Evolutionary conservation across 2,113 vertebrate species (phyloP), one percentile per base, ranked within the genome.

Genomic region (Mirza zaza): DNA sequence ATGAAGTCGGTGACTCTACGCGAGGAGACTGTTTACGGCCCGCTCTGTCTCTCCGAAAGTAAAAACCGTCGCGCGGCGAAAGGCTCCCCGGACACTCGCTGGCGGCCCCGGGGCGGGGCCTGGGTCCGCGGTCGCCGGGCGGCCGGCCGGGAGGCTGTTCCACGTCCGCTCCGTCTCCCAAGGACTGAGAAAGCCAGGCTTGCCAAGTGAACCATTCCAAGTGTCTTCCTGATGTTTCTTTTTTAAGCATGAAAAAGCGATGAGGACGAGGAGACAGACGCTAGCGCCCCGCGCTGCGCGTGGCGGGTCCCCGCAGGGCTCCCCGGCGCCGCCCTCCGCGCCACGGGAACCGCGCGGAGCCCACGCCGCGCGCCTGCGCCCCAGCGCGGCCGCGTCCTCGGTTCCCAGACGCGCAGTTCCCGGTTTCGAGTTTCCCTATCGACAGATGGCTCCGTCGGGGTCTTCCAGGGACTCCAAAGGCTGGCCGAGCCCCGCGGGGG

Each of bases 361-460:
- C 29, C 50, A 11, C 57, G 5, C 29, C 2, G 36, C 79, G 20
- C 8, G 18, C 36, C 67, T 27, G 48, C 9, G 5, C n/a, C 57
- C 77, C 3, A 10, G 39, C 0, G 76, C 85, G 3, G 42, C 7
- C 8, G 11, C 15, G 12, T 8, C 55, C 71, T 91, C 17, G 0
- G 84, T 82, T 94, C 87, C 81, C 85, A 48, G 67, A 73, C 67
- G 11, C 18, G 0, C 5, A 50, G 48, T 96, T 94, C 77, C 68
- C 9, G 9, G 48, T 93, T 95, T 96, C 61, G 6, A 83, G 63
- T 91, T 95, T 95, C 45, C 82, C 89, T 57, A 57, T 80, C 25
- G 5, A 90, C 32, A 9, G 14, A 42, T 39, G 45, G 52, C 87
- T 70, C 42, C 32, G n/a, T 76, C 29, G 73, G 94, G 91, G 86